phyloP scores from a whole-genome alignment of 1,140 invertebrate species.

The Drosophila nebulosa region DNA sequence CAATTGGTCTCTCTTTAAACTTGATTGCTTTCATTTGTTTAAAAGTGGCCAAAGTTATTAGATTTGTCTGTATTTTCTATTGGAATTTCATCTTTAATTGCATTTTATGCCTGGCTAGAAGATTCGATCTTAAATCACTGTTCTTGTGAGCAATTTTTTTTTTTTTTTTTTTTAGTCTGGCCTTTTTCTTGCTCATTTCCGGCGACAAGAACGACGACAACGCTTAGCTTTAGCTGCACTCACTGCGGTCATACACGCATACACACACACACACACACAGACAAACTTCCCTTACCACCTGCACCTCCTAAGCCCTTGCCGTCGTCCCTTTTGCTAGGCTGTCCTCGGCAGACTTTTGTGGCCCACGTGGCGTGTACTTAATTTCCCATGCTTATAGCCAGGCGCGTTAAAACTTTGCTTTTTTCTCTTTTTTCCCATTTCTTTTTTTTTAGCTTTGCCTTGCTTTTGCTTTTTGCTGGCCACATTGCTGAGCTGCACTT shows the following conservation, averaged over 20 bases:
- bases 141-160: conserved; percentile 4
- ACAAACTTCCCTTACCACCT: conserved; percentile 6
- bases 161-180: conserved; percentile 1
- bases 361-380: conserved; percentile 75
- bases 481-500: conserved; percentile 15
- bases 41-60: background rate
- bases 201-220: conserved; percentile 47
- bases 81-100: background rate
- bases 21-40: background rate
- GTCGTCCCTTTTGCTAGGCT: conserved; percentile 17
- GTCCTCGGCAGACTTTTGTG: conserved; percentile 58
- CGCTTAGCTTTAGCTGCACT: conserved; percentile 37
- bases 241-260: conserved; percentile 41
- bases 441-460: background rate
- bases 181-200: conserved; percentile 61
- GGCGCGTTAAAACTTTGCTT: conserved; percentile 58
- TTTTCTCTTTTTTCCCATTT: background rate
- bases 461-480: background rate
- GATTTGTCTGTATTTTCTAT: background rate
- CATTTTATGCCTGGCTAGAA: background rate
- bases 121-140: conserved; percentile 8
- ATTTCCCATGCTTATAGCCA: conserved; percentile 64
- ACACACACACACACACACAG: conserved; percentile 22
- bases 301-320: background rate
- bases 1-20: background rate